Evolutionary conservation across 2,113 vertebrate genomes (phyloP).

Genomic region (Scartelaos histophorus): DNA sequence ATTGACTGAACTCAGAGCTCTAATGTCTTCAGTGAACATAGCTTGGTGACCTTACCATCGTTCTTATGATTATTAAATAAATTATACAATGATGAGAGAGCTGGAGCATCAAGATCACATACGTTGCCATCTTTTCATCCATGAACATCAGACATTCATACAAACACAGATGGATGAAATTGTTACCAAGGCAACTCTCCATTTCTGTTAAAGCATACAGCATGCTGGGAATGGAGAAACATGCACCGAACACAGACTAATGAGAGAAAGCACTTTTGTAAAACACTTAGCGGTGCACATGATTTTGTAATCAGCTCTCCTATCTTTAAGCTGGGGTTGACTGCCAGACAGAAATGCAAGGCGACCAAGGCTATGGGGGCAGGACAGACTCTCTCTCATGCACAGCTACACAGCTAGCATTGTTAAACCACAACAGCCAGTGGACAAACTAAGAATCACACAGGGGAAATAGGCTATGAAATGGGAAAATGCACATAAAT

Average conservation of each 20-base stretch:
- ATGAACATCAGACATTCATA: slow-evolving; percentile 27
- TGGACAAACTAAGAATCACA: slow-evolving; percentile 5
- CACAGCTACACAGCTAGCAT: slow-evolving; percentile 20
- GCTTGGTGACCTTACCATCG: slow-evolving; percentile 59
- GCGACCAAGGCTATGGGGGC: slow-evolving; percentile 21
- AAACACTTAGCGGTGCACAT: neutral
- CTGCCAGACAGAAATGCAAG: slow-evolving; percentile 37
- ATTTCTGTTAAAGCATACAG: slow-evolving; percentile 33
- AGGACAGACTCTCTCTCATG: slow-evolving; percentile 35
- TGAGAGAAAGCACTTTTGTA: slow-evolving; percentile 5
- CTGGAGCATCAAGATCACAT: slow-evolving; percentile 32
- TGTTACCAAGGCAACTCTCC: slow-evolving; percentile 70
- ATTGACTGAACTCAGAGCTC: slow-evolving; percentile 25
- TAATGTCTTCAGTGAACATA: slow-evolving; percentile 46
- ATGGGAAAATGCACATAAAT: neutral
- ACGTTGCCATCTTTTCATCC: slow-evolving; percentile 34
- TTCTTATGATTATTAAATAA: slow-evolving; percentile 59
- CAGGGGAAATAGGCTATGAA: neutral
- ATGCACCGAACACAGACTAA: neutral
- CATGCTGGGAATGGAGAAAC: slow-evolving; percentile 34
- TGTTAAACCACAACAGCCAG: slow-evolving; percentile 18
- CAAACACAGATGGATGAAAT: slow-evolving; percentile 60
- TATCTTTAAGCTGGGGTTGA: slow-evolving; percentile 36
- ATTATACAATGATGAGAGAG: slow-evolving; percentile 54
- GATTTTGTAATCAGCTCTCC: slow-evolving; percentile 31